Evolutionary conservation across 2,888 invertebrate genomes (phyloP).

Genomic region (Arrhopalites spinosus): DNA sequence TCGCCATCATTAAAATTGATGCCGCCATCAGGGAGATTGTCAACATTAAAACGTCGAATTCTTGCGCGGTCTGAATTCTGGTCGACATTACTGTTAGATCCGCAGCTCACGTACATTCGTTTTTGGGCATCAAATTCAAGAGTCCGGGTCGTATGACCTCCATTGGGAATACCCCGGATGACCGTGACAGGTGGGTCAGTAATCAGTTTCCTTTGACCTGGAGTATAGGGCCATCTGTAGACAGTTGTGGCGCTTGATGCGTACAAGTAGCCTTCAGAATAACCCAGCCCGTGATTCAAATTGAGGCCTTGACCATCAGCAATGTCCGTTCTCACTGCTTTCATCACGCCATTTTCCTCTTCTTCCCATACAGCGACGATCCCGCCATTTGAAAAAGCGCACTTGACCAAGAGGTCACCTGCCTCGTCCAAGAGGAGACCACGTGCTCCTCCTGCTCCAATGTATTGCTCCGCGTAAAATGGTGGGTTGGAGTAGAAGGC

Average conservation of each 20-base stretch:
- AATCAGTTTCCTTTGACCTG: slow-evolving; percentile 39
- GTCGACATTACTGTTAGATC: slow-evolving; percentile 42
- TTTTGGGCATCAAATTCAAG: slow-evolving; percentile 37
- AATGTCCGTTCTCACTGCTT: background rate
- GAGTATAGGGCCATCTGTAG: slow-evolving; percentile 49
- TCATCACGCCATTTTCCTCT: background rate
- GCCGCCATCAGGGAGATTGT: slow-evolving; percentile 28
- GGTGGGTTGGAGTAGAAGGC: slow-evolving; percentile 24
- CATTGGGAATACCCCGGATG: slow-evolving; percentile 39
- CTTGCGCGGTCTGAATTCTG: slow-evolving; percentile 38
- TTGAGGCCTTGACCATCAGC: background rate
- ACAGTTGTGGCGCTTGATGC: slow-evolving; percentile 43
- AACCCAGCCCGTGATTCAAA: slow-evolving; percentile 47
- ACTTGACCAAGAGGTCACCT: slow-evolving; percentile 45
- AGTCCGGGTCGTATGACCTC: slow-evolving; percentile 42
- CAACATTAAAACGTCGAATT: slow-evolving; percentile 42
- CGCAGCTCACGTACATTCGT: slow-evolving; percentile 31
- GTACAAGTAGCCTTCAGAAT: slow-evolving; percentile 42
- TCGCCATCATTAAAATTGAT: slow-evolving; percentile 36
- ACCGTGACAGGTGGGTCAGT: slow-evolving; percentile 32
- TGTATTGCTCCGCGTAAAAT: slow-evolving; percentile 35
- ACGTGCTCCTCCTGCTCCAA: slow-evolving; percentile 20
- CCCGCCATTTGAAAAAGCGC: slow-evolving; percentile 9
- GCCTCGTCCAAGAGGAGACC: slow-evolving; percentile 39
- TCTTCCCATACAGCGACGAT: slow-evolving; percentile 10